A percentile compares a stretch with the other conserved stretches of the same genome.
Conservation (phyloP, 1,140 invertebrate species). For the Zophobas atratus region DNA sequence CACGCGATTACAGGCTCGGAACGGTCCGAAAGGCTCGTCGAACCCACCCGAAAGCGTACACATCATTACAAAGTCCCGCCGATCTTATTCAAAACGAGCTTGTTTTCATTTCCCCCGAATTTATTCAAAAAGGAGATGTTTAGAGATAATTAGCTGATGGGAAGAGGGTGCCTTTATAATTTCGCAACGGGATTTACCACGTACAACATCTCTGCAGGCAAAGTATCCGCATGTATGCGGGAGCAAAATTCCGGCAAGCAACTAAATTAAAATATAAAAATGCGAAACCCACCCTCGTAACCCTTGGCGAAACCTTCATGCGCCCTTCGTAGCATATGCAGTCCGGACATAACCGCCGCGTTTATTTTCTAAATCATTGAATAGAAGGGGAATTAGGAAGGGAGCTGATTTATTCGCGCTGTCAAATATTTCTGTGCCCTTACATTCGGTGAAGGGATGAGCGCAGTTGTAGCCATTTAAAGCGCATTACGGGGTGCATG, state of each 20-base stretch:
- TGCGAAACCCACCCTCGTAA: constrained; percentile 17
- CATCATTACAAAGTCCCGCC: constrained; percentile 20
- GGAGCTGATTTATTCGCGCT: constrained; percentile 43
- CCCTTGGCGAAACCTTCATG: constrained; percentile 21
- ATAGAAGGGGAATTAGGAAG: constrained; percentile 22
- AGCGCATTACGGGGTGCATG: constrained; percentile 8
- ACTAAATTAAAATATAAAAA: constrained; percentile 44
- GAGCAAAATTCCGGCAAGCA: constrained; percentile 10
- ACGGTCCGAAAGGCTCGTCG: background rate
- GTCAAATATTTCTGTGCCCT: constrained; percentile 30
- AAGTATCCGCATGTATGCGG: constrained; percentile 13
- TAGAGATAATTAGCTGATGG: constrained; percentile 36
- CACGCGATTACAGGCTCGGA: background rate
- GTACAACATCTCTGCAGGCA: constrained; percentile 12
- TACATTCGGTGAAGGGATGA: constrained; percentile 18
- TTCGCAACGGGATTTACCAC: constrained; percentile 39
- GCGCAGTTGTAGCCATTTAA: constrained; percentile 21
- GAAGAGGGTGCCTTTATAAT: constrained; percentile 40
- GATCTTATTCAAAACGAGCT: constrained; percentile 32
- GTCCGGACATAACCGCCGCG: constrained; percentile 34
- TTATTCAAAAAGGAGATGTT: constrained; percentile 41
- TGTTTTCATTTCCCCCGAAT: constrained; percentile 36
- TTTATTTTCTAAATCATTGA: constrained; percentile 49
- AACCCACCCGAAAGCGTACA: background rate
- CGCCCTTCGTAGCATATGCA: constrained; percentile 31